Conservation (phyloP, 2,888 invertebrate species). For the Tuta absoluta region DNA sequence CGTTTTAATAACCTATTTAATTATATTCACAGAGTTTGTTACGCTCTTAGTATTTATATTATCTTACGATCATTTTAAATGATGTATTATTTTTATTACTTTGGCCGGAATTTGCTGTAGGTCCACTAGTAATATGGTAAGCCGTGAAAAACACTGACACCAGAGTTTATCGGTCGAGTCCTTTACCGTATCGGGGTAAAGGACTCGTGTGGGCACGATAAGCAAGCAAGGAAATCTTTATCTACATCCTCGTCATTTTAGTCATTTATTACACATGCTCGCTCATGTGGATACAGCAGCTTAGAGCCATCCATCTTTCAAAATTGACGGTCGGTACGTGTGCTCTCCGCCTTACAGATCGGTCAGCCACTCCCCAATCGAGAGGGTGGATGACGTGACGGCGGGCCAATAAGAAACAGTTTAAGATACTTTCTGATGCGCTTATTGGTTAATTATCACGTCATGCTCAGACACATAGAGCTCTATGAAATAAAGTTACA, state of each 20-base stretch:
- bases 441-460: conserved; percentile 13
- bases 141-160: background rate
- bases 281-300: conserved; percentile 29
- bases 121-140: too few species aligned
- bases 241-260: conserved; percentile 13
- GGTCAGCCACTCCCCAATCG: conserved; percentile 14
- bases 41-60: background rate
- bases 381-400: conserved; percentile 14
- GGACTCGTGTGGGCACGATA: too few species aligned
- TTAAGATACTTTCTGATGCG: conserved; percentile 18
- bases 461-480: background rate
- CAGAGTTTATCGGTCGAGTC: background rate
- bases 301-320: conserved; percentile 31
- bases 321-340: conserved; percentile 28
- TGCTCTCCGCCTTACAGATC: conserved; percentile 22
- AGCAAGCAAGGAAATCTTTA: background rate
- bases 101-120: too few species aligned
- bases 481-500: too few species aligned
- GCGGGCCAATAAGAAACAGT: conserved; percentile 22
- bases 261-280: conserved; percentile 33
- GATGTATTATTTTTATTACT: too few species aligned
- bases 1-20: background rate
- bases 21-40: background rate
- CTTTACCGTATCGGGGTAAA: background rate
- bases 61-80: too few species aligned